phyloP scores from a whole-genome alignment of 1,140 invertebrate species.

The Euschistus heros region DNA sequence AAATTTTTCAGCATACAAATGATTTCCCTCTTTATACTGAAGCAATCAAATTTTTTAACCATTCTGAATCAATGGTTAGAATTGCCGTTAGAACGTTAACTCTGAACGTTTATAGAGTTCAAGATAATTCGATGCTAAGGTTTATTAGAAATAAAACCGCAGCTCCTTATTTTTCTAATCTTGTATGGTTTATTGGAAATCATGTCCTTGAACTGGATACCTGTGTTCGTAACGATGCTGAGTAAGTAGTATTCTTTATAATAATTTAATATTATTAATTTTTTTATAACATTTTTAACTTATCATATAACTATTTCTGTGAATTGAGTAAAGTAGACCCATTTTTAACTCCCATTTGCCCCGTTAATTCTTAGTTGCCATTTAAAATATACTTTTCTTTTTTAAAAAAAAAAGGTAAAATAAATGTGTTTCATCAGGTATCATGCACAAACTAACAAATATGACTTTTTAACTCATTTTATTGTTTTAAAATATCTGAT shows the following conservation, averaged over 20 bases:
- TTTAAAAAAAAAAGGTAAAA: too few species aligned
- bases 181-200: constrained; percentile 99
- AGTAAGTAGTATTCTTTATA: constrained; percentile 52
- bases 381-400: too few species aligned
- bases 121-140: constrained; percentile 88
- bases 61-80: constrained; percentile 96
- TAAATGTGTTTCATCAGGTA: too few species aligned
- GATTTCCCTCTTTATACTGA: constrained; percentile 99
- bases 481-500: too few species aligned
- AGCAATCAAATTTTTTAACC: constrained; percentile 99
- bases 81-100: constrained; percentile 96
- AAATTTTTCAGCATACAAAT: constrained; percentile 78
- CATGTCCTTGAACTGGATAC: constrained; percentile 92
- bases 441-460: too few species aligned
- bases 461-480: too few species aligned
- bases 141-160: constrained; percentile 94
- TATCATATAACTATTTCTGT: too few species aligned
- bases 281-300: background rate
- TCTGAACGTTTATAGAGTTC: constrained; percentile 91
- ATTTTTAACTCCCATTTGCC: too few species aligned
- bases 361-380: too few species aligned
- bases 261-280: background rate
- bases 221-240: constrained; percentile 87
- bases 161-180: constrained; percentile 94
- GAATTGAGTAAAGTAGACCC: too few species aligned